Conservation (phyloP, 2,888 invertebrate species). For the Phlogophora meticulosa region DNA sequence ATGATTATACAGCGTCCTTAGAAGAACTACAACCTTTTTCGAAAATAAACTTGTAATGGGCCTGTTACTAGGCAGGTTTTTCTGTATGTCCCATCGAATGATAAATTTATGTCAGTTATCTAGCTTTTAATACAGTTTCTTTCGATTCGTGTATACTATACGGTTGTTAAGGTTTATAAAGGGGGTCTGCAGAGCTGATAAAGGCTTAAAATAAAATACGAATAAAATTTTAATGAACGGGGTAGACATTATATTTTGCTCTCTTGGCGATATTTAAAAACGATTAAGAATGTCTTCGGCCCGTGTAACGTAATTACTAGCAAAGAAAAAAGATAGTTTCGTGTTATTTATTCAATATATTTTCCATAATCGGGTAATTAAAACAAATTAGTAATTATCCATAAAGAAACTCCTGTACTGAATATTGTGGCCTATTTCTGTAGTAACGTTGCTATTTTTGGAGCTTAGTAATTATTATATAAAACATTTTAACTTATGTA, state of each 20-base stretch:
- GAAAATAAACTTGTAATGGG: background rate
- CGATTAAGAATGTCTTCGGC: background rate
- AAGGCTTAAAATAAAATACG: background rate
- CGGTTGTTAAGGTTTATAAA: background rate
- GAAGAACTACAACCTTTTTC: background rate
- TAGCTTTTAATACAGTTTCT: background rate
- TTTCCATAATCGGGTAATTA: background rate
- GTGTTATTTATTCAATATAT: background rate
- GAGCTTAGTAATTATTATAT: constrained; percentile 31
- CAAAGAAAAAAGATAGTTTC: background rate
- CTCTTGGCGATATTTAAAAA: constrained; percentile 42
- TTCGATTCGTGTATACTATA: background rate
- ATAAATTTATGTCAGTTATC: too few relatives aligned
- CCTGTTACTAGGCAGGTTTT: background rate
- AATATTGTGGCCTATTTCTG: constrained; percentile 35
- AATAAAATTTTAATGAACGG: constrained; percentile 1
- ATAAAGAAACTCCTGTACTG: constrained; percentile 15
- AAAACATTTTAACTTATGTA: background rate
- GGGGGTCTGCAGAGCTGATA: background rate
- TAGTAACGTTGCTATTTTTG: constrained; percentile 47
- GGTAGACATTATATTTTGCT: constrained; percentile 31
- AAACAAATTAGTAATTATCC: background rate
- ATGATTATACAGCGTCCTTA: background rate
- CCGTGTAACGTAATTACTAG: background rate
- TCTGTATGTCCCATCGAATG: constrained; percentile 10